These are phyloP conservation scores for Pampusana beccarii DNA, from an alignment of 2,113 vertebrate genomes.

Conservation along the genomic window DNA sequence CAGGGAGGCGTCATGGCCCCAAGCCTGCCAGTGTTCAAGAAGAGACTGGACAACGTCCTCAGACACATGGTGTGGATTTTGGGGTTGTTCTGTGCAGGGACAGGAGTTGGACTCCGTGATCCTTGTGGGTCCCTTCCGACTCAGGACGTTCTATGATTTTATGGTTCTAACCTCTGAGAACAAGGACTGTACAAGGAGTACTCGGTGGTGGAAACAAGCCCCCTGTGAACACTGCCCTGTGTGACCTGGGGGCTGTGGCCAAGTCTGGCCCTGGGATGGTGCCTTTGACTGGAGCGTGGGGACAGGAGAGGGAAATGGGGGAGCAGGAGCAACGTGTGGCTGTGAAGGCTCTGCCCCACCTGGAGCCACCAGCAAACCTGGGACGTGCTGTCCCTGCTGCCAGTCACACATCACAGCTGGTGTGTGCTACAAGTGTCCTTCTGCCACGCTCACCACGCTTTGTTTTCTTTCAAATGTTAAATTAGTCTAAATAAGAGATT, in stretches of 20 bases:
- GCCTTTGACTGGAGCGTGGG: not conserved
- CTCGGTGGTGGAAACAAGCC: not conserved
- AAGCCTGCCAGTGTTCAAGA: too few species aligned
- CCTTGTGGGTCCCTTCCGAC: too few species aligned
- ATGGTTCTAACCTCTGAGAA: not conserved
- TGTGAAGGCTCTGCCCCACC: not conserved
- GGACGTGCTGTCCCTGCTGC: not conserved
- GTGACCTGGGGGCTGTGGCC: not conserved
- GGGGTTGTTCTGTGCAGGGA: too few species aligned
- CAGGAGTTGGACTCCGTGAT: too few species aligned
- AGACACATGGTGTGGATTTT: too few species aligned
- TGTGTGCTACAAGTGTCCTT: not conserved
- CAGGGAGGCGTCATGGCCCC: too few species aligned
- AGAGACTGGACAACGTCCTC: too few species aligned
- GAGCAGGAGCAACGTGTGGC: fast-evolving
- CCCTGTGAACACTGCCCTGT: not conserved
- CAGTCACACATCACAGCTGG: fast-evolving
- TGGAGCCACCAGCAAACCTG: not conserved
- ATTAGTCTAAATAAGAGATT: not conserved
- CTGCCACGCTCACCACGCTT: not conserved
- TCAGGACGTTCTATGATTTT: too few species aligned
- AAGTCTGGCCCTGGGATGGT: fast-evolving
- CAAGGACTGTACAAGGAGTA: not conserved
- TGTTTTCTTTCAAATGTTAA: not conserved
- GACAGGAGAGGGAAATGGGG: not conserved